Conservation (phyloP, 1,140 invertebrate species). For the Bombus soroeensis region DNA sequence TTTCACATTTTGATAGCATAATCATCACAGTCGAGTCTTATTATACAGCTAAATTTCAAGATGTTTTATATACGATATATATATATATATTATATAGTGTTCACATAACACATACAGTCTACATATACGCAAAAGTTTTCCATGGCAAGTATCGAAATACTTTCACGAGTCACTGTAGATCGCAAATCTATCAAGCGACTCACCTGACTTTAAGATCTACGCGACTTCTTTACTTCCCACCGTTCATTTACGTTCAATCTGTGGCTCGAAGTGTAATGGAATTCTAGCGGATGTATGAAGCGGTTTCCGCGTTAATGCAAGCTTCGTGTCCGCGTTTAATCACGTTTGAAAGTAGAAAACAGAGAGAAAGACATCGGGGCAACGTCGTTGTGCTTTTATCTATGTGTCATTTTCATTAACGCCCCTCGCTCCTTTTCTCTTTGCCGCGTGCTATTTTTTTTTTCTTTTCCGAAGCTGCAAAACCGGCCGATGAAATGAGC, state of each 20-base stretch:
- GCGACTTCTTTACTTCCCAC: neutral
- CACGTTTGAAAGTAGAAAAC: constrained; percentile 23
- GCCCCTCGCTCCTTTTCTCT: neutral
- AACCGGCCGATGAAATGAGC: constrained; percentile 16
- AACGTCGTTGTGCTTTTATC: constrained; percentile 31
- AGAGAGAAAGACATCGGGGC: constrained; percentile 6
- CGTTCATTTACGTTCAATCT: neutral
- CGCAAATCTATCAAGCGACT: neutral
- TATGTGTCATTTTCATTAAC: constrained; percentile 35
- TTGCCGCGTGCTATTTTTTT: neutral
- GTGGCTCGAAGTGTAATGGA: constrained; percentile 11
- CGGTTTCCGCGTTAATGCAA: neutral
- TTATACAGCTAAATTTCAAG: no score
- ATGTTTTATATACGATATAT: neutral
- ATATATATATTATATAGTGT: neutral
- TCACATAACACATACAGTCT: neutral
- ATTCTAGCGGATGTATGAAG: neutral
- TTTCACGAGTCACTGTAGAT: neutral
- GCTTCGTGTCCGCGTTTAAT: constrained; percentile 24
- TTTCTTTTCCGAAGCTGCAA: neutral
- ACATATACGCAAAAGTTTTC: neutral
- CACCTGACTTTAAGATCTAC: neutral
- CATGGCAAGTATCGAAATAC: neutral
- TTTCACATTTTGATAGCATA: neutral
- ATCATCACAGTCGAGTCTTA: neutral